Conservation (phyloP, 2,888 invertebrate genomes). For the Pocota personata region DNA sequence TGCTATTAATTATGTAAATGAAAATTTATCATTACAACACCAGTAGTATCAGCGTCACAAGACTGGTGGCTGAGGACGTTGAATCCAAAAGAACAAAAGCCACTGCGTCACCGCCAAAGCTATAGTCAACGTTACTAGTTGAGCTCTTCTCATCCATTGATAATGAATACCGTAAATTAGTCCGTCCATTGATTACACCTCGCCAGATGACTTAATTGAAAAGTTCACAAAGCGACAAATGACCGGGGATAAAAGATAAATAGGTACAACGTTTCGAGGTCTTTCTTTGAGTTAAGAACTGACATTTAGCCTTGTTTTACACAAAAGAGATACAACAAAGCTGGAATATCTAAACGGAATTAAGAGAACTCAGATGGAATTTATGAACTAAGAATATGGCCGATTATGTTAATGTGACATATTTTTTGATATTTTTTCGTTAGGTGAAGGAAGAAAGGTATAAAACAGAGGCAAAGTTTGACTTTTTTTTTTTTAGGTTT, state of each 20-base stretch:
- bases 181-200: slow-evolving; percentile 51
- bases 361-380: too few relatives aligned
- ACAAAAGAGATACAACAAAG: too few relatives aligned
- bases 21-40: slow-evolving; percentile 55
- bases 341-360: too few relatives aligned
- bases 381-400: too few relatives aligned
- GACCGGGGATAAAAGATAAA: slow-evolving; percentile 38
- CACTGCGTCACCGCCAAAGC: slow-evolving; percentile 17
- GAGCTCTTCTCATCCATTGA: slow-evolving; percentile 29
- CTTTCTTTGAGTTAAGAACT: slow-evolving; percentile 7
- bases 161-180: slow-evolving; percentile 59
- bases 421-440: too few relatives aligned
- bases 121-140: not conserved
- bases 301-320: too few relatives aligned
- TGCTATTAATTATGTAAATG: slow-evolving; percentile 63
- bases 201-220: slow-evolving; percentile 55
- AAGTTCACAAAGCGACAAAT: slow-evolving; percentile 56
- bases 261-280: slow-evolving; percentile 30
- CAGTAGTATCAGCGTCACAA: not conserved
- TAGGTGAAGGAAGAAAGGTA: too few relatives aligned
- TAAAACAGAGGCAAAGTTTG: too few relatives aligned
- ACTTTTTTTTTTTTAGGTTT: too few relatives aligned
- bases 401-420: too few relatives aligned
- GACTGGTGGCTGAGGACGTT: not conserved
- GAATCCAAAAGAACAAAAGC: not conserved